Percentiles rank a stretch among this genome's conserved stretches.
phyloP scores from a whole-genome alignment of 2,888 invertebrate genomes.

The Diadegma fenestrale region DNA sequence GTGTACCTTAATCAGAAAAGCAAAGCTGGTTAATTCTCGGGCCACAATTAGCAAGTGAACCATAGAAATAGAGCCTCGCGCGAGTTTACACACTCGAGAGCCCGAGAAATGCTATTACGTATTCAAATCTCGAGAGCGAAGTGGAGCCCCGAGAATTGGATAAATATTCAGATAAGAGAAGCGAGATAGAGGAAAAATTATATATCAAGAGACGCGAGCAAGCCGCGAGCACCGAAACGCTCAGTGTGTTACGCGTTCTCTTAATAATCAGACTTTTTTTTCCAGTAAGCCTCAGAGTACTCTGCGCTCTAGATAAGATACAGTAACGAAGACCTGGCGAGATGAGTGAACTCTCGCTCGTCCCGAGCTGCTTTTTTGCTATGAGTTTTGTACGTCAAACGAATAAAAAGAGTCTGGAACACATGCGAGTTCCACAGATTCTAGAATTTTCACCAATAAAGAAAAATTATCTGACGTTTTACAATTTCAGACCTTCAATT shows the following conservation, averaged over 20 bases:
- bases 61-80: slow-evolving; percentile 8
- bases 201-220: slow-evolving; percentile 1
- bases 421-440: slow-evolving; percentile 2
- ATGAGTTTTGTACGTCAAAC: slow-evolving; percentile 14
- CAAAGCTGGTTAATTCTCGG: slow-evolving; percentile 21
- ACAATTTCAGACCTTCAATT: too few species aligned
- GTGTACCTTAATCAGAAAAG: slow-evolving; percentile 10
- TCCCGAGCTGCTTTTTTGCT: slow-evolving; percentile 18
- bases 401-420: slow-evolving; percentile 13
- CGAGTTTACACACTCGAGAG: slow-evolving; percentile 27
- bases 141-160: slow-evolving; percentile 13
- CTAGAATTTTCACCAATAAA: too few species aligned
- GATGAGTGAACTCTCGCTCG: slow-evolving; percentile 43
- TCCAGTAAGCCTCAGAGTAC: slow-evolving; percentile 23
- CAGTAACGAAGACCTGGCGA: slow-evolving; percentile 27
- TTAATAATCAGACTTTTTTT: slow-evolving; percentile 53
- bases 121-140: slow-evolving; percentile 33
- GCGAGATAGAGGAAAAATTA: slow-evolving; percentile 3
- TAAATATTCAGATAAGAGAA: slow-evolving; percentile 35
- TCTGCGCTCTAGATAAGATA: slow-evolving; percentile 51
- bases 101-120: slow-evolving; percentile 18
- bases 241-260: slow-evolving; percentile 35
- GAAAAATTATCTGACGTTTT: too few species aligned
- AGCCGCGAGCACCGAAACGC: slow-evolving; percentile 9
- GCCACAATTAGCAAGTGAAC: slow-evolving; percentile 9